phyloP scores from a whole-genome alignment of 2,888 invertebrate genomes.

The Camponotus fellah region DNA sequence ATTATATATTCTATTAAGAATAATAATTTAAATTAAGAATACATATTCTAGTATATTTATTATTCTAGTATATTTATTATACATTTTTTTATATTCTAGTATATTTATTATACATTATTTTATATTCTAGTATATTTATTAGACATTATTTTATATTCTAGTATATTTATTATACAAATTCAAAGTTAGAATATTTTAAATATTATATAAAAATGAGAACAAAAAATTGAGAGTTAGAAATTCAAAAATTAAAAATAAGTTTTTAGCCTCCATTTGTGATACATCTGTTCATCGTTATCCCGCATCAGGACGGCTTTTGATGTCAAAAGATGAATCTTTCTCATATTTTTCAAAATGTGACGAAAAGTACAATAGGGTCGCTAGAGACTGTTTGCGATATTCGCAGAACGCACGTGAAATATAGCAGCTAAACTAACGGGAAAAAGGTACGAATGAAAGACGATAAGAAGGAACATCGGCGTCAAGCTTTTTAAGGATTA shows the following conservation, averaged over 20 bases:
- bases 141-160: too few species aligned
- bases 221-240: neutral
- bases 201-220: neutral
- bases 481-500: slow-evolving; percentile 10
- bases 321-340: neutral
- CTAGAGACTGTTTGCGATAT: slow-evolving; percentile 15
- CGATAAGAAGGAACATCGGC: slow-evolving; percentile 8
- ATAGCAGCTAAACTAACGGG: slow-evolving; percentile 27
- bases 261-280: neutral
- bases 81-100: too few species aligned
- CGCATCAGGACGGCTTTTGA: neutral
- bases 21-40: too few species aligned
- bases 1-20: neutral
- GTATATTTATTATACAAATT: neutral
- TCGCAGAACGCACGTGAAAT: slow-evolving; percentile 15
- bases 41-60: neutral
- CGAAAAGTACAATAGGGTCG: neutral
- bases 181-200: neutral
- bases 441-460: slow-evolving; percentile 36
- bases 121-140: too few species aligned
- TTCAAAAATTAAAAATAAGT: neutral
- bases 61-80: neutral
- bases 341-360: slow-evolving; percentile 27
- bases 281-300: slow-evolving; percentile 12
- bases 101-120: neutral